Conservation (phyloP, 2,888 invertebrate genomes). For the Tryphoninae sp. region DNA sequence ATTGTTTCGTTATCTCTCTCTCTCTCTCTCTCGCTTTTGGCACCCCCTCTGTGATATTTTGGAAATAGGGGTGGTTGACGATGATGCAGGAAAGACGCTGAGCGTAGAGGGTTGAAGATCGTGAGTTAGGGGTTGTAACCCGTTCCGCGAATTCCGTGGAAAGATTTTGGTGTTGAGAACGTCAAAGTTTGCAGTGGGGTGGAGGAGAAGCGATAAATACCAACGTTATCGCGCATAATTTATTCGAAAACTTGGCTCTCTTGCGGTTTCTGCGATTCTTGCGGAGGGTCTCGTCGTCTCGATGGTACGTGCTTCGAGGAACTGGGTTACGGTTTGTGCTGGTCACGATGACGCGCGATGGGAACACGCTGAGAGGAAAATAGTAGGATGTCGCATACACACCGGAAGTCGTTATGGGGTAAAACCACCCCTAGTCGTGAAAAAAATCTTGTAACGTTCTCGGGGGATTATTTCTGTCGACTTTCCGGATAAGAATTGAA, state of each 20-base stretch:
- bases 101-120: not conserved
- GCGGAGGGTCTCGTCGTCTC: not conserved
- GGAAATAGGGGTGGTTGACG: not conserved
- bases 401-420: not conserved
- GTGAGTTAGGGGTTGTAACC: not conserved
- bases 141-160: not conserved
- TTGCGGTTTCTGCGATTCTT: not conserved
- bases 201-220: constrained; percentile 21
- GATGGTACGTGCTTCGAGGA: constrained; percentile 15
- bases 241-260: constrained; percentile 40
- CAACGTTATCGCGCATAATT: constrained; percentile 45
- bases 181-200: constrained; percentile 10
- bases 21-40: not conserved
- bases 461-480: too few relatives aligned
- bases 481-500: too few relatives aligned
- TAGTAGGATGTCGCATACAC: not conserved
- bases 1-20: constrained; percentile 7
- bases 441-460: too few relatives aligned
- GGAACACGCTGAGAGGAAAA: not conserved
- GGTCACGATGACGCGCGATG: constrained; percentile 7
- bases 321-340: constrained; percentile 15
- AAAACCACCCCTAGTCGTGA: too few relatives aligned
- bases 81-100: not conserved
- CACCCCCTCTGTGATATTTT: not conserved
- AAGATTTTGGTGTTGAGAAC: constrained; percentile 24